Conservation (phyloP, 2,113 vertebrate species). For the Gnathonemus longibarbis region DNA sequence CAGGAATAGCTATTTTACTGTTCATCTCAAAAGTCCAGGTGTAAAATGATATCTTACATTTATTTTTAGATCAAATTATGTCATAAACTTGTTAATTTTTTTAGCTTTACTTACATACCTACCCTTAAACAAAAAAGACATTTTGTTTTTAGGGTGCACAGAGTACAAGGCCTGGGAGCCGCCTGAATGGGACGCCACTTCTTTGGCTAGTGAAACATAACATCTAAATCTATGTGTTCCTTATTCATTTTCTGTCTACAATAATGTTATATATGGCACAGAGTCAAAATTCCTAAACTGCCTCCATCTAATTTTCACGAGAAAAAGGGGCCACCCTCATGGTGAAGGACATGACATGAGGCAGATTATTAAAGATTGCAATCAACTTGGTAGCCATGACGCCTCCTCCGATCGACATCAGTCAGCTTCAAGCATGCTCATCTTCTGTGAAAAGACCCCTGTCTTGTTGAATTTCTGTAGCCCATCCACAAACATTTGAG, state of each 20-base stretch:
- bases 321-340: not conserved
- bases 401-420: not conserved
- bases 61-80: not conserved
- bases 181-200: not conserved
- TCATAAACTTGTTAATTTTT: not conserved
- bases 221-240: not conserved
- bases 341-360: not conserved
- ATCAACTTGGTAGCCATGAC: not conserved
- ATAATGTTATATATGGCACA: not conserved
- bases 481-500: not conserved
- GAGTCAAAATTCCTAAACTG: not conserved
- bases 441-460: not conserved
- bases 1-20: not conserved
- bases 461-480: not conserved
- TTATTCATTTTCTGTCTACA: not conserved
- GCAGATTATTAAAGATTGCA: not conserved
- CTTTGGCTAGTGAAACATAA: not conserved
- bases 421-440: not conserved
- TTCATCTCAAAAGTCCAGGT: not conserved
- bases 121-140: not conserved
- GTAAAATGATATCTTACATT: not conserved
- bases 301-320: not conserved
- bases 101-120: not conserved
- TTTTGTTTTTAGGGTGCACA: not conserved
- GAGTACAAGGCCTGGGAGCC: not conserved